These are phyloP conservation scores for Rhabdomys pumilio DNA, from an alignment of 2,797 vertebrate species.

Conservation along the genomic window DNA sequence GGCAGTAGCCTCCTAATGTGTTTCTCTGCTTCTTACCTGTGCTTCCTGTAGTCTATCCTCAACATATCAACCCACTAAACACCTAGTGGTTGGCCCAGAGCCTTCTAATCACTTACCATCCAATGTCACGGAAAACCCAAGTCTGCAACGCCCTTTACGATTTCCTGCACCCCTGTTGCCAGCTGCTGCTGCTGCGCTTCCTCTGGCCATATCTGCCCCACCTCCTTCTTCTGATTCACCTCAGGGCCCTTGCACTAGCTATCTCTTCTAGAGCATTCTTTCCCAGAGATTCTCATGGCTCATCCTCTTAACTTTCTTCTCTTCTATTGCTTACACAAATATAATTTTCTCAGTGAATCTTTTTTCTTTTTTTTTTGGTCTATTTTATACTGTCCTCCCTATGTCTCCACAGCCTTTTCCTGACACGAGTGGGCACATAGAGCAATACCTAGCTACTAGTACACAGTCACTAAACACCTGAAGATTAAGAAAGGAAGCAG, in stretches of 20 bases:
- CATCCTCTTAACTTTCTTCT: slow-evolving; percentile 50
- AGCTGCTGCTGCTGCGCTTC: neutral
- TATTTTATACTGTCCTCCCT: slow-evolving; percentile 53
- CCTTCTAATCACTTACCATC: neutral
- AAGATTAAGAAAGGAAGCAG: neutral
- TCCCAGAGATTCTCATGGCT: neutral
- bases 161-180: neutral
- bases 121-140: neutral
- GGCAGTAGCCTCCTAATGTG: neutral
- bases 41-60: neutral
- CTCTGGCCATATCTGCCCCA: neutral
- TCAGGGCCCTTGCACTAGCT: neutral
- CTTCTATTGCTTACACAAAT: slow-evolving; percentile 11
- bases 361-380: neutral
- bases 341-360: neutral
- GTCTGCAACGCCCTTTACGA: neutral
- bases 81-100: neutral
- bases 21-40: neutral
- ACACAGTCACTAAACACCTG: neutral
- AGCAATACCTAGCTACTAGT: neutral
- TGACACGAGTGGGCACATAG: neutral
- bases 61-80: slow-evolving; percentile 13
- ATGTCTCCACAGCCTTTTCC: neutral
- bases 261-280: slow-evolving; percentile 14
- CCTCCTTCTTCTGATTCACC: neutral